phyloP scores from a whole-genome alignment of 2,797 vertebrate genomes.

The Coendou prehensilis region DNA sequence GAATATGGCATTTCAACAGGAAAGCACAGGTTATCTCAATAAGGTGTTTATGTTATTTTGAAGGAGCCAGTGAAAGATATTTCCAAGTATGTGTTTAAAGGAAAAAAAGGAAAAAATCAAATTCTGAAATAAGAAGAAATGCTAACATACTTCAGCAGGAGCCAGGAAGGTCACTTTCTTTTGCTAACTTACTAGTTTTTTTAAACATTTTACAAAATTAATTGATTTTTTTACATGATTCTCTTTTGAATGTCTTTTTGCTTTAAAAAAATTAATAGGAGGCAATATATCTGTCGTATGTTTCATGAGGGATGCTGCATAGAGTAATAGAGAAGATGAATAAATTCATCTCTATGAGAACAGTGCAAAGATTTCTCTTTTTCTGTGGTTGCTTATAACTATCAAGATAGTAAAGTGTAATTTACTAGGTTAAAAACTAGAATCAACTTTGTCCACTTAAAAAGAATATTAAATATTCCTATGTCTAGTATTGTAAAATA shows the following conservation, averaged over 20 bases:
- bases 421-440: not conserved
- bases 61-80: constrained; percentile 16
- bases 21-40: constrained; percentile 23
- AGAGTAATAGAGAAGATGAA: constrained; percentile 38
- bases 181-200: not conserved
- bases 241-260: constrained; percentile 13
- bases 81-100: constrained; percentile 14
- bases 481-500: not conserved
- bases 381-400: not conserved
- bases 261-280: constrained; percentile 44
- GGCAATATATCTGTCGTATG: not conserved
- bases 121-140: constrained; percentile 32
- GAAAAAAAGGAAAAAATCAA: not conserved
- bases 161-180: not conserved
- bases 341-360: constrained; percentile 5
- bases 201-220: not conserved
- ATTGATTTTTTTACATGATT: not conserved
- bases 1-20: not conserved
- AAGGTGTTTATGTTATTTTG: constrained; percentile 29
- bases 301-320: not conserved
- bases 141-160: not conserved
- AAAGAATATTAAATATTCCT: constrained; percentile 43
- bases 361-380: not conserved
- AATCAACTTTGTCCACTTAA: not conserved
- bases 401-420: not conserved